Evolutionary conservation across 2,797 vertebrate species (phyloP).

Genomic region (Pseudochirops cupreus): DNA sequence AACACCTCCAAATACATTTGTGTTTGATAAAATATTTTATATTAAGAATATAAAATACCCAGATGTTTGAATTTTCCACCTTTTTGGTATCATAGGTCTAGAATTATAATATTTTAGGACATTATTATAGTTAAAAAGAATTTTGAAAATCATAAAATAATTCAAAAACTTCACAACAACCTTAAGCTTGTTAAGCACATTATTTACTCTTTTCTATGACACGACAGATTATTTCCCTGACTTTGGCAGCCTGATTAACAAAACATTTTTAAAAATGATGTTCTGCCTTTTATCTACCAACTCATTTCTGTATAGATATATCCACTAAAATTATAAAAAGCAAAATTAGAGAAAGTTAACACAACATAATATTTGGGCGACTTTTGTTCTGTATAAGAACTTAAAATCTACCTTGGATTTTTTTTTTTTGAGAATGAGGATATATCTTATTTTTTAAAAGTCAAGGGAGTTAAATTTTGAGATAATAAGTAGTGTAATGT

Average conservation of each 20-base stretch:
- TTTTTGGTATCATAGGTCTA: not conserved
- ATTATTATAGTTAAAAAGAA: not conserved
- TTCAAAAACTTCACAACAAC: not conserved
- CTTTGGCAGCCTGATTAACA: not conserved
- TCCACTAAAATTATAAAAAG: not conserved
- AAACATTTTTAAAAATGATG: not conserved
- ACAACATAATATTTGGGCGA: not conserved
- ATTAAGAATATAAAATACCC: not conserved
- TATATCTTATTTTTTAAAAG: conserved; percentile 11
- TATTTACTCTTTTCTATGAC: not conserved
- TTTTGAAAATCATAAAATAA: not conserved
- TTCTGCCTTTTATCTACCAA: not conserved
- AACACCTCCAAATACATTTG: not conserved
- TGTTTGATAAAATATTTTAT: not conserved
- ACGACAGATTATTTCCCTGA: not conserved
- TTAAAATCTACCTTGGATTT: conserved; percentile 3
- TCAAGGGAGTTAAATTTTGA: conserved; percentile 51
- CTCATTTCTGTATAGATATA: not conserved
- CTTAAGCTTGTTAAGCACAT: not conserved
- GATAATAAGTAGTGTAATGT: conserved; percentile 10
- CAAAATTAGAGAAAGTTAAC: conserved; percentile 17
- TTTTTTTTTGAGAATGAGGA: conserved; percentile 18
- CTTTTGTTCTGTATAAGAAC: conserved; percentile 11
- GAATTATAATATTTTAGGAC: not conserved
- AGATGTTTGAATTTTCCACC: not conserved